A percentile compares a stretch with the other conserved stretches of the same genome.
Evolutionary conservation across 2,797 vertebrate species (phyloP).

Genomic region (Cercopithecus diana): DNA sequence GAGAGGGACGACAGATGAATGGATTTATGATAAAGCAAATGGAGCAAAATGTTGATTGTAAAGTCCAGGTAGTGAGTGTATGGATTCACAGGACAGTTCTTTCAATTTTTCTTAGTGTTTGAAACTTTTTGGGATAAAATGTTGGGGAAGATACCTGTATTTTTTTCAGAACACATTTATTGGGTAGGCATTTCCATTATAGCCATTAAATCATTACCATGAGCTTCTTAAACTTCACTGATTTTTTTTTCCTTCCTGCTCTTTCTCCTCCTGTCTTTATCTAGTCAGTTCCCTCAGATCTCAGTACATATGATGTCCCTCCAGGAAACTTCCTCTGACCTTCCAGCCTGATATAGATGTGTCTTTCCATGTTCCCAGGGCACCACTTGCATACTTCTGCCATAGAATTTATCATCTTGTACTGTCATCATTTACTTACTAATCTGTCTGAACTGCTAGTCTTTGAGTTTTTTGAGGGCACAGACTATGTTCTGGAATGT

Average conservation of each 20-base stretch:
- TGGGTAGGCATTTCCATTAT: background rate
- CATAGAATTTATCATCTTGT: background rate
- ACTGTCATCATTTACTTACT: background rate
- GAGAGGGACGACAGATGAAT: background rate
- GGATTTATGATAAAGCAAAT: background rate
- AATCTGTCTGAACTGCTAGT: background rate
- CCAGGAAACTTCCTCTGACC: background rate
- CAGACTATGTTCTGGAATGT: background rate
- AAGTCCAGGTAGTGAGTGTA: background rate
- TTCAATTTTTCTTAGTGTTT: background rate
- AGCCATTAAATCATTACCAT: background rate
- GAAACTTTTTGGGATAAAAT: background rate
- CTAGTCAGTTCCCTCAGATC: background rate
- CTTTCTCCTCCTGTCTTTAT: background rate
- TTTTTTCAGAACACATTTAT: background rate
- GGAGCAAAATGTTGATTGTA: background rate
- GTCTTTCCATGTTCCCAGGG: background rate
- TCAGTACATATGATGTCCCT: background rate
- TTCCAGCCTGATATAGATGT: background rate
- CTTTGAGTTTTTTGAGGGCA: slow-evolving; percentile 11
- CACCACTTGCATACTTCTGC: background rate
- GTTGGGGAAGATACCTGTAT: background rate
- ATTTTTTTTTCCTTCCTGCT: background rate
- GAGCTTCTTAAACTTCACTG: background rate
- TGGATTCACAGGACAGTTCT: background rate